Base-by-base conservation (phyloP, 2,797 vertebrate genomes). In the Falco biarmicus region DNA sequence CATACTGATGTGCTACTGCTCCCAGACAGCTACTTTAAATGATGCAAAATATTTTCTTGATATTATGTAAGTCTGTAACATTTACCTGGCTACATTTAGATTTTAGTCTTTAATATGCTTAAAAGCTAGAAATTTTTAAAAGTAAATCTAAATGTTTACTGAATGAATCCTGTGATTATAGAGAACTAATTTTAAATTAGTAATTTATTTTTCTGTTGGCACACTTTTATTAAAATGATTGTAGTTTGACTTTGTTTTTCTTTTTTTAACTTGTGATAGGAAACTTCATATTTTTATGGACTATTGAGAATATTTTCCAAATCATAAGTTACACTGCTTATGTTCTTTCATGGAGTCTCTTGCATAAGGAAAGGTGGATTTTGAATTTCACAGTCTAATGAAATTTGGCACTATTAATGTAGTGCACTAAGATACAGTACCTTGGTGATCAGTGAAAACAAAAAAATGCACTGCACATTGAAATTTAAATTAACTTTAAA, bases 391-490 rank as follows among this genome's bases (percentile, higher is more conserved):
- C 5, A 37, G 6, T 51, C 24, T 43, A 61, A 39, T 66, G 48
- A 79, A 63, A 76, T 87, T 63, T 2, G 7, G 9, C 45, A 47
- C 16, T 20, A 32, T 63, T 77, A 24, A 15, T 77, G 13, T 1
- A 63, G 18, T 32, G 39, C 16, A 25, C 29, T 51, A 19, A 71
- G 82, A 28, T 37, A 3, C 31, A 59, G 26, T 48, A 32, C 24
- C 51, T 81, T 51, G 43, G 43, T 88, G 37, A 61, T 81, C 24
- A 53, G 6, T 63, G 60, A 56, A 84, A 77, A 39, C 19, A 48
- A 68, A 89, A 51, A 31, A 10, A 4, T 8, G 13, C 17, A 28
- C 13, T 22, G 4, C 22, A 11, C 3, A 0, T 1, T 50, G 15
- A 68, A 70, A 77, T 85, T 68, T 26, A 39, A 66, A 56, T 89